Conservation (phyloP, 2,797 vertebrate species). For the Cynopterus sphinx region DNA sequence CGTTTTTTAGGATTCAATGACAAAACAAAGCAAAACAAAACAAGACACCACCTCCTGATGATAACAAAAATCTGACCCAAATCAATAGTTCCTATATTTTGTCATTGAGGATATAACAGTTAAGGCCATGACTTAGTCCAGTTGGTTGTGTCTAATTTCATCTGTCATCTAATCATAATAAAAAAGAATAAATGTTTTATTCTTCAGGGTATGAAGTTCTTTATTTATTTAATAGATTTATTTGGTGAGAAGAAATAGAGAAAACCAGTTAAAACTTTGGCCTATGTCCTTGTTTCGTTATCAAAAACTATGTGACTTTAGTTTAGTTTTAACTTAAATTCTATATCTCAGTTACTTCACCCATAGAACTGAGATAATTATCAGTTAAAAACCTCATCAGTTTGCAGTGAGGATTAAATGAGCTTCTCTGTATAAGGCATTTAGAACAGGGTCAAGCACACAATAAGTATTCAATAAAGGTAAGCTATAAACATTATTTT, state of each 20-base stretch:
- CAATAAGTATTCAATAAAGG: conserved; percentile 1
- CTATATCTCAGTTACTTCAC: neutral
- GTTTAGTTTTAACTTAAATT: neutral
- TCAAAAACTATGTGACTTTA: neutral
- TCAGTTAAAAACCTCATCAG: neutral
- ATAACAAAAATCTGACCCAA: neutral
- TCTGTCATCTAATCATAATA: neutral
- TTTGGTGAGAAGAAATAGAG: neutral
- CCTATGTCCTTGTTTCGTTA: neutral
- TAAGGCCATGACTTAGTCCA: neutral
- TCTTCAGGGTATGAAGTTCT: neutral
- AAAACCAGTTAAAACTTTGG: neutral
- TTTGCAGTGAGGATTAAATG: neutral
- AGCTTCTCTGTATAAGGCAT: neutral
- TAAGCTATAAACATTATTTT: neutral
- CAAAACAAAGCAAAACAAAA: neutral
- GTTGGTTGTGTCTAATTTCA: neutral
- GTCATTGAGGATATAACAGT: neutral
- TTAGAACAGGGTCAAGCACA: neutral
- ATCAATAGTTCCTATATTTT: neutral
- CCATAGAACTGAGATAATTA: neutral
- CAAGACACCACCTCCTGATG: neutral
- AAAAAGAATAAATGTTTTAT: neutral
- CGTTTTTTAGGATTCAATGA: neutral
- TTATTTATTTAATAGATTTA: neutral